These are phyloP conservation scores for Calliphora vomitoria DNA, from an alignment of 2,888 invertebrate species.

Conservation along the genomic window DNA sequence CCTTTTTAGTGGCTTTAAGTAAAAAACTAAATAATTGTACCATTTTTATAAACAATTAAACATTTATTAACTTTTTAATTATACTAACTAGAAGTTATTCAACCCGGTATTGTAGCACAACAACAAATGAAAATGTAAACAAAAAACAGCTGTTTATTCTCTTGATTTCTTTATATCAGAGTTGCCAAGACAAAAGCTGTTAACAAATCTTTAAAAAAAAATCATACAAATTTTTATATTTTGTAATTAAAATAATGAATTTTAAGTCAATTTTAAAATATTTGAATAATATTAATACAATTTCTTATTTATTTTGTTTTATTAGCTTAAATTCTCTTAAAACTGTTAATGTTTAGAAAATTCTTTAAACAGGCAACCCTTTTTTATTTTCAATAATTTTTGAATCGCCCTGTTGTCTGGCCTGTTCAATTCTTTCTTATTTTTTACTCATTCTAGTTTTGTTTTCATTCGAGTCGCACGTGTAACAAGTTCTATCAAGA, in stretches of 20 bases:
- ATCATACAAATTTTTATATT: no score
- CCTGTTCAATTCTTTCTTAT: not conserved
- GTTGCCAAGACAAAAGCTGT: not conserved
- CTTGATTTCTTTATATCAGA: not conserved
- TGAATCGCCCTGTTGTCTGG: not conserved
- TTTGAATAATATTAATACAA: no score
- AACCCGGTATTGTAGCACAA: not conserved
- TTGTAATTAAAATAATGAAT: no score
- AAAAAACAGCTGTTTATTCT: slow-evolving; percentile 66
- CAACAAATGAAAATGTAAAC: slow-evolving; percentile 38
- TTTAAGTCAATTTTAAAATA: no score
- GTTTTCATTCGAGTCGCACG: slow-evolving; percentile 62
- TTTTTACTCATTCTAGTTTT: not conserved
- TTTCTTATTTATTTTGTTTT: no score
- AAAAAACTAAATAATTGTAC: slow-evolving; percentile 81
- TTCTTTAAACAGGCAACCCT: no score
- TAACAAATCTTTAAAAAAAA: not conserved
- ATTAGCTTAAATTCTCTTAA: no score
- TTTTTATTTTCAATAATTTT: no score
- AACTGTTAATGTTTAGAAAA: no score
- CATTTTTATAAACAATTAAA: slow-evolving; percentile 76
- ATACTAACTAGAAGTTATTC: slow-evolving; percentile 2
- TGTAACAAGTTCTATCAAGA: slow-evolving; percentile 34
- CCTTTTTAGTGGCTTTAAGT: slow-evolving; percentile 80
- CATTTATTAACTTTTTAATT: slow-evolving; percentile 17